Conservation (phyloP, 1,140 invertebrate genomes). For the Caerostris extrusa region DNA sequence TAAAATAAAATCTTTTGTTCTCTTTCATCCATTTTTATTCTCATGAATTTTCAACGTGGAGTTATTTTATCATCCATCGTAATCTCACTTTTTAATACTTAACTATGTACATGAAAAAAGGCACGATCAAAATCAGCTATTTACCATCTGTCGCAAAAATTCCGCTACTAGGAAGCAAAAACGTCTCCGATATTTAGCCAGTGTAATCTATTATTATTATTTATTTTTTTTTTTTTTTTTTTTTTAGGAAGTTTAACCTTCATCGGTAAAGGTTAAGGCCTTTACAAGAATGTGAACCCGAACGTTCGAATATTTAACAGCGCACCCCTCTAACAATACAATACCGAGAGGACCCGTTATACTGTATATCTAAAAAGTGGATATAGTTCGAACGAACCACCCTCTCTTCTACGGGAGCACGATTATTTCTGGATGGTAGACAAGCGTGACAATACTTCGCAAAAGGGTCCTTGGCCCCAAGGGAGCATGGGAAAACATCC, state of each 20-base stretch:
- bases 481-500: not conserved
- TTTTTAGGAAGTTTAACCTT: constrained; percentile 17
- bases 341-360: not conserved
- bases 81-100: no score
- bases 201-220: no score
- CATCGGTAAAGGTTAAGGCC: constrained; percentile 10
- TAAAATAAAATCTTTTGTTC: no score
- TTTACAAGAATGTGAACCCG: constrained; percentile 20
- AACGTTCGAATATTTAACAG: constrained; percentile 29
- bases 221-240: not conserved
- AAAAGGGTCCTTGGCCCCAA: constrained; percentile 11
- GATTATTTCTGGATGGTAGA: constrained; percentile 35
- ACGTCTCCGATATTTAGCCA: no score
- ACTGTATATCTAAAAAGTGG: not conserved
- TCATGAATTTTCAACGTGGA: no score
- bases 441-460: constrained; percentile 30
- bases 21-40: no score
- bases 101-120: no score
- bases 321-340: constrained; percentile 39
- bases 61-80: no score
- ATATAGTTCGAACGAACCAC: not conserved
- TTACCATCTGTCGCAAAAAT: no score
- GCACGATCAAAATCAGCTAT: no score
- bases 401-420: constrained; percentile 14
- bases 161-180: no score